Evolutionary conservation across 2,113 vertebrate genomes (phyloP), one percentile per base, ranked within the genome.

Genomic region (Chaetops frenatus): DNA sequence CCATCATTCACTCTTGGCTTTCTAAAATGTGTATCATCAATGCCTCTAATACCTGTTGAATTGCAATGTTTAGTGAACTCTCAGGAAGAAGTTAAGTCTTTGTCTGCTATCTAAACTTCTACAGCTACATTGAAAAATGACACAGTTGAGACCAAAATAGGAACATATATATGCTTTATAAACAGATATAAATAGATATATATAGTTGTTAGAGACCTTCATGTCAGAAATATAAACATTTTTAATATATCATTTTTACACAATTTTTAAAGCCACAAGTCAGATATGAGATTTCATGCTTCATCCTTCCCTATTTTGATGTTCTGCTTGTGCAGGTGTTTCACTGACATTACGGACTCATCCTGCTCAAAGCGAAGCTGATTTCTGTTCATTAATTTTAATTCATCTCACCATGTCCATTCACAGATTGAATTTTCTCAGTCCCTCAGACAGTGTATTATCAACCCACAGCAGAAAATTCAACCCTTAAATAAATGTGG

Each of bases 401-500:
- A 91, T 86, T 92, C 61, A 90, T 71, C 40, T 82, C 81, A 84
- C 66, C 50, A 23, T 6, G 22, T 78, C 77, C 69, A 96, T 92
- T 93, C 77, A 94, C 15, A 80, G 45, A 56, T n/a, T 64, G 61
- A 80, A 85, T 77, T 82, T 38, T 38, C 56, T 67, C 66, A 54
- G 71, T 87, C 67, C 85, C 84, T 76, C 44, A 72, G 69, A 81
- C 80, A 70, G 48, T 2, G 1, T 19, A 40, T 61, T 54, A 51
- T 53, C 29, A 81, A 91, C 31, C 31, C 72, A 73, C 22, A 88
- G 51, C 64, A 94, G 54, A 95, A 94, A 96, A 94, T 22, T 83
- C 84, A 93, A 84, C 15, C 58, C 81, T 95, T 72, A 72, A 96
- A 93, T 74, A 86, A 96, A 96, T 57, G 76, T 2, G 73, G 88